These are phyloP conservation scores for Drosophila bunnanda DNA, from an alignment of 2,888 invertebrate species.

Conservation along the genomic window DNA sequence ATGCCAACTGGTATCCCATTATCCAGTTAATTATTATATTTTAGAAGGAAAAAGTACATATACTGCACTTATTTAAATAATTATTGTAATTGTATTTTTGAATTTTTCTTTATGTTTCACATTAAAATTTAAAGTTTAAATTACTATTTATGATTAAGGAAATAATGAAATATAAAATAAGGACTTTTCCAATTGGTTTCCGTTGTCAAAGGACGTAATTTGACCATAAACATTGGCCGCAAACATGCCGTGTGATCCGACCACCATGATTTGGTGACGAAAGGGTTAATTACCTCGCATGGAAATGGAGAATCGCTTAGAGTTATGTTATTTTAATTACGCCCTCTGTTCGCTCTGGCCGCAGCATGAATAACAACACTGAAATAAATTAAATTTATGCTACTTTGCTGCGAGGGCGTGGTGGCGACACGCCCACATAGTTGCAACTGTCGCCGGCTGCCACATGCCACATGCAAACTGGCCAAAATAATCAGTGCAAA, in stretches of 20 bases:
- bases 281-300: conserved; percentile 22
- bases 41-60: background rate
- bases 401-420: conserved; percentile 33
- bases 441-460: conserved; percentile 15
- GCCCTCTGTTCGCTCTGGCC: background rate
- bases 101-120: too few relatives aligned
- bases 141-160: background rate
- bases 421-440: conserved; percentile 32
- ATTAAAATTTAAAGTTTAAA: background rate
- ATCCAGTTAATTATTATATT: too few relatives aligned
- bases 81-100: background rate
- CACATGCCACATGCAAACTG: conserved; percentile 52
- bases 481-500: conserved; percentile 55
- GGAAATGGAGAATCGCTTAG: conserved; percentile 9
- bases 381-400: conserved; percentile 47
- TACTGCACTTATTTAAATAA: background rate
- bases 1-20: too few relatives aligned
- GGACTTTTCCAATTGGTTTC: background rate
- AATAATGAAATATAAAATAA: background rate
- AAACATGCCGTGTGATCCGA: background rate
- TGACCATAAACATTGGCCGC: background rate
- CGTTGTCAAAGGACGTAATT: background rate
- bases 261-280: conserved; percentile 8
- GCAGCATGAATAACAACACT: conserved; percentile 21
- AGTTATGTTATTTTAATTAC: conserved; percentile 37